Base-by-base conservation (phyloP, 2,113 vertebrate species). In the Aleadryas rufinucha region DNA sequence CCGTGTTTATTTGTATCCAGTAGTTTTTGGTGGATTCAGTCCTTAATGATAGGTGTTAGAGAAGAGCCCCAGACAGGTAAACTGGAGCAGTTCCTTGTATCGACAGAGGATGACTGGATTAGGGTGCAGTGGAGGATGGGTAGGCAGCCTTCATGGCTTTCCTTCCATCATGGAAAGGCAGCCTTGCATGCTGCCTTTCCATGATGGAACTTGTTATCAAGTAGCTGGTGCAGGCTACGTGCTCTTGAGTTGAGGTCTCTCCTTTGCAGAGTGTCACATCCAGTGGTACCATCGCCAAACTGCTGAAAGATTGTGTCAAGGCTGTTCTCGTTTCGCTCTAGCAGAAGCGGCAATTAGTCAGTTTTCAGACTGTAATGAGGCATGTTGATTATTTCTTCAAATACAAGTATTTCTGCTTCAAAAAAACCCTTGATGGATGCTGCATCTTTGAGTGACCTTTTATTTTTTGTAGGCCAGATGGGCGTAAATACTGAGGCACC, bases 141-240 rank as follows among this genome's bases (percentile, higher is more conserved):
- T 22, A 15, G 33, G 28, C 56, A 70, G 21, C 27, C 33, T 39
- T 50, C n/a, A n/a, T n/a, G n/a, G n/a, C n/a, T n/a, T n/a, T n/a
- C n/a, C n/a, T n/a, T n/a, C n/a, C n/a, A n/a, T n/a, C n/a, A n/a
- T n/a, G n/a, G n/a, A n/a, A n/a, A n/a, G n/a, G n/a, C 56, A 70
- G 21, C 27, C 33, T 39, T 50, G 33, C n/a, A 15, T 59, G 68
- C 54, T 57, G 30, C n/a, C 19, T 39, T 56, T 33, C 31, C 42
- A 1, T 7, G 15, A 5, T 47, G 52, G 37, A 77, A 8, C 18
- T 23, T 13, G 8, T 33, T 15, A 4, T 11, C 11, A 8, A 15
- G 41, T 23, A 14, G 23, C 50, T 77, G 72, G 19, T 30, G 26
- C 21, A 53, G 41, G n/a, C 63, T 68, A 1, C 0, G 0, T 14